Evolutionary conservation across 2,113 vertebrate species (phyloP).

Genomic region (Pholis gunnellus): DNA sequence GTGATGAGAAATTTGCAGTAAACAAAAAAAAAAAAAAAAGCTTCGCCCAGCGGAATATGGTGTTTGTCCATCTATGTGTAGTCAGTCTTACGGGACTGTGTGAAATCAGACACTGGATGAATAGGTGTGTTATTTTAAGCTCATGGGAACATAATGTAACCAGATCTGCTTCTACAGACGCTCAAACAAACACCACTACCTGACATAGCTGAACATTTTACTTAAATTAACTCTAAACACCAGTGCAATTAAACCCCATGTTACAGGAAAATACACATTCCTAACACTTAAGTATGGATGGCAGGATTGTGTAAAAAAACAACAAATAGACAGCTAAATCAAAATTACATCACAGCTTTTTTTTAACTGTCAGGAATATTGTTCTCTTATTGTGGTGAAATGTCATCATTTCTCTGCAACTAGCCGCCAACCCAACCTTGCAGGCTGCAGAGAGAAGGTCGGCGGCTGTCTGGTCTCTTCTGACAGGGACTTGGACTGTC

Average conservation of each 20-base stretch:
- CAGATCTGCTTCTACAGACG: slow-evolving; percentile 19
- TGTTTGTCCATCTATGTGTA: slow-evolving; percentile 3
- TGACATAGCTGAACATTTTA: not conserved
- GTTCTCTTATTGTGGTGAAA: not conserved
- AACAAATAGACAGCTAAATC: not conserved
- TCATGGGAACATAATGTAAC: slow-evolving; percentile 6
- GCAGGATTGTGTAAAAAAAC: not conserved
- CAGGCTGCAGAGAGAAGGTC: slow-evolving; percentile 90
- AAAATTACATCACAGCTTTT: not conserved
- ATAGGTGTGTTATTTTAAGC: slow-evolving; percentile 27
- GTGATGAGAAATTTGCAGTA: slow-evolving; percentile 30
- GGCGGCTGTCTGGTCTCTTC: slow-evolving; percentile 87
- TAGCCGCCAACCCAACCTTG: slow-evolving; percentile 84
- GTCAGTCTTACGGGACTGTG: not conserved
- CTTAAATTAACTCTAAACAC: not conserved
- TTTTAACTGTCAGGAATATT: slow-evolving; percentile 5
- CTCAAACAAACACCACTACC: not conserved
- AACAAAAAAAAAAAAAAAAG: slow-evolving; percentile 48
- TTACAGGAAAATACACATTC: not conserved
- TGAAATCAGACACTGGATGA: slow-evolving; percentile 33
- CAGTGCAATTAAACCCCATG: not conserved
- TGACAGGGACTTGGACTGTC: slow-evolving; percentile 85
- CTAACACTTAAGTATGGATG: not conserved
- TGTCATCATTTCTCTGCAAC: slow-evolving; percentile 42
- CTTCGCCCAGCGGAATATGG: slow-evolving; percentile 18